Evolutionary conservation across 2,797 vertebrate species (phyloP).

Genomic region (Apodemus agrarius): DNA sequence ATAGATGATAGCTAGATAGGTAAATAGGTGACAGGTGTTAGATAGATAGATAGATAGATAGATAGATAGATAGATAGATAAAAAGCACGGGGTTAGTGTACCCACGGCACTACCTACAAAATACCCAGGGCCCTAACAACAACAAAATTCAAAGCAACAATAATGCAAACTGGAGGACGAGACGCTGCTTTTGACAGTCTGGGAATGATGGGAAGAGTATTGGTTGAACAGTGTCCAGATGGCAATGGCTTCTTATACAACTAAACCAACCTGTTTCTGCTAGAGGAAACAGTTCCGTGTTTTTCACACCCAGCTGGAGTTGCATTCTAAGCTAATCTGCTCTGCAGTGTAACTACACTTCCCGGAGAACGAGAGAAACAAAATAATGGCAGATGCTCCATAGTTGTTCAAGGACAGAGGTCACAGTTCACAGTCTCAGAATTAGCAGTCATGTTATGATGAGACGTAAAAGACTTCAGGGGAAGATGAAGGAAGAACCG

Average conservation of each 20-base stretch:
- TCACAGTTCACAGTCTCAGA: not conserved
- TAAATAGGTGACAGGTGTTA: not conserved
- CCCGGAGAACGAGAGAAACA: constrained; percentile 58
- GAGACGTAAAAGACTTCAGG: not conserved
- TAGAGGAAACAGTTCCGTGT: constrained; percentile 63
- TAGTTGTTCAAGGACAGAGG: not conserved
- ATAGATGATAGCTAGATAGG: not conserved
- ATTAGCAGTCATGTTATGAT: not conserved
- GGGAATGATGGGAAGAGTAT: constrained; percentile 69
- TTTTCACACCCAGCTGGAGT: constrained; percentile 78
- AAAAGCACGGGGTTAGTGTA: not conserved
- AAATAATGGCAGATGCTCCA: not conserved
- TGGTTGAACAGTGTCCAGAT: constrained; percentile 63
- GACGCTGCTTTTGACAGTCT: constrained; percentile 62
- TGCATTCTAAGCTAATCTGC: constrained; percentile 62
- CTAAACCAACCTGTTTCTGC: constrained; percentile 24
- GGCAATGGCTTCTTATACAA: constrained; percentile 29
- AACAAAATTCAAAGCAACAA: constrained; percentile 32
- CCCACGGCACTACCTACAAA: constrained; percentile 30
- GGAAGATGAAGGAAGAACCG: not conserved
- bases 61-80: not conserved
- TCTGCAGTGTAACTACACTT: constrained; percentile 31
- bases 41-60: not conserved
- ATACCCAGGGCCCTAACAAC: constrained; percentile 66
- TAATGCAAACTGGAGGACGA: not conserved